Base-by-base conservation (phyloP, 37 sponge, comb jelly and placozoan genomes). In the Bolinopsis microptera region DNA sequence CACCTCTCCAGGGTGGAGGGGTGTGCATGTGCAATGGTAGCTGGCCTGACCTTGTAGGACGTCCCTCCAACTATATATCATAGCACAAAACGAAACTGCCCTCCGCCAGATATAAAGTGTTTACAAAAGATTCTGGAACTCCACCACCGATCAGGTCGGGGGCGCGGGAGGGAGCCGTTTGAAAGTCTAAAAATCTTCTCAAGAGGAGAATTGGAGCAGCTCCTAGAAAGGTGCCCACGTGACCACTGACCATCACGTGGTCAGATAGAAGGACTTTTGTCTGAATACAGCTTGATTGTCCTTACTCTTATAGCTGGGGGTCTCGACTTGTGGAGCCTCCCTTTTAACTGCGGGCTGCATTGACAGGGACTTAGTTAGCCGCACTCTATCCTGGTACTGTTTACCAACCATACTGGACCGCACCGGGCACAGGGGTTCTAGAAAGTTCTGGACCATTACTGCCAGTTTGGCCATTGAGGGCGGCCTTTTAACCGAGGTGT, bases 241-340 rank as follows among this genome's bases (percentile, higher is more conserved):
- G n/a, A n/a, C n/a, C n/a, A n/a, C n/a, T n/a, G n/a, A n/a, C n/a
- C 74, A 22, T 70, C 74, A 70, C 28, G 74, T 70, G 74, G 74
- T 70, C 74, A 70, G 26, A n/a, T 70, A 70, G 74, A 70, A 70
- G 2, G 74, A 70, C 74, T 70, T 70, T 22, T 70, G 74, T 70
- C 74, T 70, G 74, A 70, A 22, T 22, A 70, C 28, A 5, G 25
- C 30, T n/a, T 70, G 25, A 26, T 70, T 26, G 30, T 22, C 30
- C 21, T 26, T 26, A 22, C 74, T 22, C 74, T 70, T 70, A 13
- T 48, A 48, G 61, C 5, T 5, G 9, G 61, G 61, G 1, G 24
- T 8, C 2, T 22, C 3, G 24, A 24, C 74, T 22, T 2, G 24
- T 70, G 74, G 74, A 70, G 74, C 24, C 16, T 2, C 30, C 30